These are phyloP conservation scores for Mythimna lalbum DNA, from an alignment of 2,888 invertebrate species.

Conservation along the genomic window DNA sequence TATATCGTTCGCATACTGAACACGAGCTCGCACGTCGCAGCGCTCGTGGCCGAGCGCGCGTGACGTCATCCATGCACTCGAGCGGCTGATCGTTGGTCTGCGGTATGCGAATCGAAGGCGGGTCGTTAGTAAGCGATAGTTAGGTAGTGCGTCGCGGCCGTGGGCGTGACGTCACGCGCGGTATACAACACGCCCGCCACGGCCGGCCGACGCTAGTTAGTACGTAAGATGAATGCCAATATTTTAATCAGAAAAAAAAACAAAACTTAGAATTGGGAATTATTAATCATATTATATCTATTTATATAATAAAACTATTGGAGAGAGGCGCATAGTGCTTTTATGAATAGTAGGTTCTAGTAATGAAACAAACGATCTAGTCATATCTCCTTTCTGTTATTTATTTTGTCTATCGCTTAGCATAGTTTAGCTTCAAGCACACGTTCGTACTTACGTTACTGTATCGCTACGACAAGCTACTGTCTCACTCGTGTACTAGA, in stretches of 20 bases:
- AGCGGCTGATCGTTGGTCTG: conserved; percentile 71
- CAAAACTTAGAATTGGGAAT: conserved; percentile 87
- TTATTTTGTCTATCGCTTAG: conserved; percentile 89
- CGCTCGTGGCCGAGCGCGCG: conserved; percentile 76
- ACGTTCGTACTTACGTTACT: conserved; percentile 71
- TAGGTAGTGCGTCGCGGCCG: conserved; percentile 75
- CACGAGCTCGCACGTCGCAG: conserved; percentile 72
- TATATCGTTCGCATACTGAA: conserved; percentile 81
- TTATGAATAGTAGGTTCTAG: conserved; percentile 89
- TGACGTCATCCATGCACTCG: conserved; percentile 73
- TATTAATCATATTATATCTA: conserved; percentile 89
- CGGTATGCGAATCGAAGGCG: conserved; percentile 72
- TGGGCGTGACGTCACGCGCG: conserved; percentile 57
- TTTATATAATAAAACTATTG: conserved; percentile 89
- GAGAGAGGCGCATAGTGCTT: conserved; percentile 90
- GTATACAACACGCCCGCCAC: conserved; percentile 63
- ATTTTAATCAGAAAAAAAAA: conserved; percentile 87
- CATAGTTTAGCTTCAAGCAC: conserved; percentile 91
- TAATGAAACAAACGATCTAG: conserved; percentile 88
- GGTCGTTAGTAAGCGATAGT: conserved; percentile 73
- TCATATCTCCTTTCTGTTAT: conserved; percentile 89
- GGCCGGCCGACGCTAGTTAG: conserved; percentile 83
- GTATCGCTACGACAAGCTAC: conserved; percentile 66
- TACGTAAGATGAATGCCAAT: conserved; percentile 89
- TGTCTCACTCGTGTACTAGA: conserved; percentile 66